Base-by-base conservation (phyloP, 2,113 vertebrate genomes). In the Poeciliopsis occidentalis region DNA sequence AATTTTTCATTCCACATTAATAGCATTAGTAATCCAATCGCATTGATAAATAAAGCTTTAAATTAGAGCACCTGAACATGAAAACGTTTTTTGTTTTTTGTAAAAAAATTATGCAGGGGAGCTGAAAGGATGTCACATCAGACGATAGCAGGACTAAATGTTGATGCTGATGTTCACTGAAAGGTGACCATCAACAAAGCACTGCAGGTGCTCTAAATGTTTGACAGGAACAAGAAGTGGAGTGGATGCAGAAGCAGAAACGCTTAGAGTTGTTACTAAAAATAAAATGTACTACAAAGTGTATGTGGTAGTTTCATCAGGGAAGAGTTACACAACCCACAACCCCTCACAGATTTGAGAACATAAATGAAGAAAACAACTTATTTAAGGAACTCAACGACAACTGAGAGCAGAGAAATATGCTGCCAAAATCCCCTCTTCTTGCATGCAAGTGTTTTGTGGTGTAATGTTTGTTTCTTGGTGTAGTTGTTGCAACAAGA, bases 11-110 rank as follows among this genome's bases (percentile, higher is more conserved):
- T 64, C 51, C 15, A 30, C 26, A 34, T 30, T 13, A 34, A 67
- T 54, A 29, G 8, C 7, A 17, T 27, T 11, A 78, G n/a, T 15
- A 41, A 34, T 72, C 31, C 24, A 8, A 51, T 64, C 29, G 27
- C 12, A 71, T 62, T 39, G 26, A 44, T 15, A 60, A 70, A 71
- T 2, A 67, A 82, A 70, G 17, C 26, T 65, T 51, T 31, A 31
- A 1, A 39, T 81, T 29, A 44, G 12, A 67, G 27, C 24, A 30
- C 22, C 26, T 61, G 17, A 10, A 67, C 30, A 41, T 39, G 0
- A 12, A 27, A 69, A 41, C 51, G n/a, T 10, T 69, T n/a, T 69
- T 22, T 24, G 15, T 41, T 15, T 12, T 69, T 26, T 67, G 19
- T 22, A 34, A 69, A 4, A 29, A 29, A 29, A 29, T 67, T 26